Evolutionary conservation across 2,797 vertebrate genomes (phyloP).

Genomic region (Acrossocheilus fasciatus): DNA sequence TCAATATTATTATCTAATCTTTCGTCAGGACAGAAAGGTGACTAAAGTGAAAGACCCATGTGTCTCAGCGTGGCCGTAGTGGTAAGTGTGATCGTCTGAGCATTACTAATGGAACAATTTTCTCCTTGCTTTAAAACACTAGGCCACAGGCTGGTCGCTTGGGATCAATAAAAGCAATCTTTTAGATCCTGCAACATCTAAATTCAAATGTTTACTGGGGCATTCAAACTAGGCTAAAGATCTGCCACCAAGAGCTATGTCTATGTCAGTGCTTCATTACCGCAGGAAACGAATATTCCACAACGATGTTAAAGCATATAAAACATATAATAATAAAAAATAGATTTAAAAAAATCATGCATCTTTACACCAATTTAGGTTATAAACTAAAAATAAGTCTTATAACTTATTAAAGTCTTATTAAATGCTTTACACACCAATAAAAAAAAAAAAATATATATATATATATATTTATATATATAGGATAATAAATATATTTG

Average conservation of each 20-base stretch:
- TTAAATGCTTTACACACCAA: too few relatives aligned
- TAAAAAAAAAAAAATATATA: too few relatives aligned
- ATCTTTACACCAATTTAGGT: background rate
- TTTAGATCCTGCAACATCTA: slow-evolving; percentile 57
- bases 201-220: slow-evolving; percentile 53
- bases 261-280: slow-evolving; percentile 23
- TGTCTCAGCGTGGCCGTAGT: slow-evolving; percentile 34
- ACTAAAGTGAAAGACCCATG: slow-evolving; percentile 50
- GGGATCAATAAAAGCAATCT: slow-evolving; percentile 65
- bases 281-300: slow-evolving; percentile 1
- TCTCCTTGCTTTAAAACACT: slow-evolving; percentile 43
- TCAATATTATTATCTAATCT: slow-evolving; percentile 53
- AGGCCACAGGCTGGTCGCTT: slow-evolving; percentile 29
- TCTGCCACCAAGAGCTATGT: slow-evolving; percentile 40
- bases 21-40: slow-evolving; percentile 32
- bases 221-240: slow-evolving; percentile 52
- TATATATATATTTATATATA: too few relatives aligned
- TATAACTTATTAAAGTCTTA: too few relatives aligned
- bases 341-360: background rate
- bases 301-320: background rate
- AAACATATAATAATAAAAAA: background rate
- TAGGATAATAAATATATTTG: too few relatives aligned
- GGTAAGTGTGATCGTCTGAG: slow-evolving; percentile 34
- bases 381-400: background rate
- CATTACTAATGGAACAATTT: slow-evolving; percentile 57